Conservation (phyloP, 2,113 vertebrate genomes). For the Dipodomys ordii region DNA sequence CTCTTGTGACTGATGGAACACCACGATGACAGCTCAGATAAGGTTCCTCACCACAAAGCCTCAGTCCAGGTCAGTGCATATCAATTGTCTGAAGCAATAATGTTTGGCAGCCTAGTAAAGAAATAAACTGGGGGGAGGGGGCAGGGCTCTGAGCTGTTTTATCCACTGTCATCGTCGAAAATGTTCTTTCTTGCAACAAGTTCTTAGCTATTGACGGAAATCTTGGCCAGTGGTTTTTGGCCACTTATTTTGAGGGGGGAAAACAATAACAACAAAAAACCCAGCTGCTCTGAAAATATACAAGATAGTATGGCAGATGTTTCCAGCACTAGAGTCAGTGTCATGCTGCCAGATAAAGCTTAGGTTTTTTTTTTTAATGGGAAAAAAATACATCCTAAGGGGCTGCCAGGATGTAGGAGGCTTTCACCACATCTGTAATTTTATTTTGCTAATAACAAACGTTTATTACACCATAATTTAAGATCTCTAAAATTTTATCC, state of each 20-base stretch:
- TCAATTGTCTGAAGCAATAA: slow-evolving; percentile 43
- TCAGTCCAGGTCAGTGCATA: slow-evolving; percentile 19
- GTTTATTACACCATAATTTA: slow-evolving; percentile 22
- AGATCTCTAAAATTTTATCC: slow-evolving; percentile 3
- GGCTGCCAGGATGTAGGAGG: neutral
- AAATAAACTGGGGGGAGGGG: neutral
- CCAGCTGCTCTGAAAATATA: neutral
- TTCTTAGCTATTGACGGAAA: slow-evolving; percentile 25
- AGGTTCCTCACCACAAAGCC: slow-evolving; percentile 60
- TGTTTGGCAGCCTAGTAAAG: slow-evolving; percentile 24
- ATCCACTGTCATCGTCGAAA: slow-evolving; percentile 2
- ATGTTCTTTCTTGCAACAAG: slow-evolving; percentile 24
- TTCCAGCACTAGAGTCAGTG: slow-evolving; percentile 25
- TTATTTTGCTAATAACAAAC: neutral
- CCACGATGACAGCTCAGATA: slow-evolving; percentile 61
- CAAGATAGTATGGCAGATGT: neutral
- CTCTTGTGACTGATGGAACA: slow-evolving; percentile 8
- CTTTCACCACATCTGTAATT: neutral
- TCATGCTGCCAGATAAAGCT: slow-evolving; percentile 23
- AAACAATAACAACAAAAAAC: neutral
- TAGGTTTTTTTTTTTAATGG: neutral
- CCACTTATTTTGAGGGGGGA: slow-evolving; percentile 46
- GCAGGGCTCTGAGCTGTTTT: slow-evolving; percentile 13
- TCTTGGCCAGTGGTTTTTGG: neutral
- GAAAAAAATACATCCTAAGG: slow-evolving; percentile 39